Base-by-base conservation (phyloP, 2,888 invertebrate species). In the Drosophila yooni region DNA sequence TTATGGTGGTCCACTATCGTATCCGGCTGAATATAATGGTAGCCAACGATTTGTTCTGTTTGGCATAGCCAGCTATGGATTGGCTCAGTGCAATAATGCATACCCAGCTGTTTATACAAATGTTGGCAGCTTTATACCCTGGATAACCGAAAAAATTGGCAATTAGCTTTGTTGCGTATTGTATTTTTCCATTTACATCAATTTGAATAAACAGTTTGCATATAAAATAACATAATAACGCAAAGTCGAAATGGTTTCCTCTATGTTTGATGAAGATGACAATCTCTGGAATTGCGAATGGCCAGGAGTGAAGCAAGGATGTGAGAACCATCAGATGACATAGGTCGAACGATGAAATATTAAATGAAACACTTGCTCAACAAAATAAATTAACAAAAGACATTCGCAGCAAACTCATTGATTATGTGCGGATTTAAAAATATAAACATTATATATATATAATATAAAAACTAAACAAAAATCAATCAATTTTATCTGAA, bases 241-340 rank as follows among this genome's bases (percentile, higher is more conserved):
- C 21, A 21, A 53, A 69, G 10, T 52, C 2, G 51, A 48, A 48
- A 91, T 82, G 21, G 85, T 88, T 7, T 91, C 81, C n/a, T 89
- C 79, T 51, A 92, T 61, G 25, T 88, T 92, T 51, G 92, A 92
- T 91, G 31, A 92, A 92, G 68, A 92, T 91, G 10, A 92, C 92
- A 78, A 92, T 92, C 5, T 91, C 92, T 69, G 52, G 2, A 15
- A 33, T 58, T 43, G 25, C 5, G 7, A 33, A 27, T 50, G 27
- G 6, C 7, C 11, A 10, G n/a, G n/a, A 18, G 40, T 31, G 3
- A 11, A 5, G 3, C 15, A 29, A 1, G 11, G 6, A 15, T 31
- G 11, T 13, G 79, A 83, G 81, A 61, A 92, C 91, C 51, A 92
- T 83, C 92, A 0, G 92, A 92, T 6, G 87, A 4, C 18, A 21